Evolutionary conservation across 2,888 invertebrate species (phyloP).

Genomic region (Pollenia labialis): DNA sequence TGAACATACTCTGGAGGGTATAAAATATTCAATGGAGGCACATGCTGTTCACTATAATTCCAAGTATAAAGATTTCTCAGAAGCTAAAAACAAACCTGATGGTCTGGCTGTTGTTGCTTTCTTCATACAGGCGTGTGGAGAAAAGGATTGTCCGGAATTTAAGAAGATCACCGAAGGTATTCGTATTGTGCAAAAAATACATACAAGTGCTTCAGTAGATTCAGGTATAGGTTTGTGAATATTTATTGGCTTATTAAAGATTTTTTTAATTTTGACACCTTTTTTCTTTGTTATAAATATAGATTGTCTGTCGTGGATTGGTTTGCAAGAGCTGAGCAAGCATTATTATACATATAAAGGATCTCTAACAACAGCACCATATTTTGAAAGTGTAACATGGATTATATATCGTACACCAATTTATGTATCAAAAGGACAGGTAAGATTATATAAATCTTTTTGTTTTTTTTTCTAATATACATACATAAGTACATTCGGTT

Average conservation of each 20-base stretch:
- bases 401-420: conserved; percentile 89
- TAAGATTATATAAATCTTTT: conserved; percentile 77
- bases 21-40: conserved; percentile 90
- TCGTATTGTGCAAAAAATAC: conserved; percentile 82
- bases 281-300: conserved; percentile 41
- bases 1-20: conserved; percentile 91
- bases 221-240: conserved; percentile 79
- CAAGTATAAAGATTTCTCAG: conserved; percentile 87
- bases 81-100: conserved; percentile 88
- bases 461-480: too few species aligned
- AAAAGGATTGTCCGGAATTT: conserved; percentile 86
- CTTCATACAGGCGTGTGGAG: conserved; percentile 86
- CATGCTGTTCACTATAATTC: conserved; percentile 92
- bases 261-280: conserved; percentile 29
- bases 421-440: conserved; percentile 88
- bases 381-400: conserved; percentile 90
- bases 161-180: conserved; percentile 86
- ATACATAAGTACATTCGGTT: too few species aligned
- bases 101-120: conserved; percentile 90
- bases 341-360: conserved; percentile 90
- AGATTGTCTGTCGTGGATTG: conserved; percentile 89
- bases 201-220: conserved; percentile 83
- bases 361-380: conserved; percentile 89
- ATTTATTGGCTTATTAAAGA: conserved; percentile 1
- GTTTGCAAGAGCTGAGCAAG: conserved; percentile 87